Base-by-base conservation (phyloP, 2,888 invertebrate genomes). In the Sarcophaga variegata region DNA sequence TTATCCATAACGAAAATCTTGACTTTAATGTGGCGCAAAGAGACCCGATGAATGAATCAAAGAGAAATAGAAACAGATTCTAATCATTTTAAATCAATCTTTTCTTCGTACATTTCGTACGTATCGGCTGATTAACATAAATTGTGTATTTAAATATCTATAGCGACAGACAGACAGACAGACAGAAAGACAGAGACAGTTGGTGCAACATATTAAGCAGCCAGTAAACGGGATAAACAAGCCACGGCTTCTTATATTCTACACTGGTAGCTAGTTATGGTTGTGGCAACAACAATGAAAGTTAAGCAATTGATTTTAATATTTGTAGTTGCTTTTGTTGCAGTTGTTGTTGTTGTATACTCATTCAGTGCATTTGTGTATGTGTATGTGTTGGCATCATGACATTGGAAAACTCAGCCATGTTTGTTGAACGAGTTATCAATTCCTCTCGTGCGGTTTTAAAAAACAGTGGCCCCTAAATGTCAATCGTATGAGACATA, bases 401-500 rank as follows among this genome's bases (percentile, higher is more conserved):
- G 20, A 25, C 76, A 62, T 54, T 62, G 22, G 66, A 75, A 67
- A 37, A 37, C 10, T 37, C 70, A 79, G 47, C 76, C 81, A 62
- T 75, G 70, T 82, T 82, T 69, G 60, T n/a, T 45, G 54, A 22
- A 67, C 72, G 12, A 74, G 66, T 83, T 80, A 81, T 80, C 67
- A 84, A 87, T 87, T 84, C 75, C 81, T 54, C 17, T 54, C 17
- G 81, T 70, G 63, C 70, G 76, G 87, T 69, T 81, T 87, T 74
- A 86, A 54, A 49, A 87, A 54, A 87, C 89, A 91, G 90, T 90
- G 90, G 91, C 91, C 90, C 89, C 89, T 88, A 90, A 91, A 92
- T 92, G 92, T 92, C 92, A 92, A 90, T 84, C 90, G 90, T 89
- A 10, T 89, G 89, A 92, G 92, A 92, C 92, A 92, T 91, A 90